Evolutionary conservation across 1,140 invertebrate species (phyloP), one percentile per base, ranked within the genome.

Genomic region (Uloborus diversus): DNA sequence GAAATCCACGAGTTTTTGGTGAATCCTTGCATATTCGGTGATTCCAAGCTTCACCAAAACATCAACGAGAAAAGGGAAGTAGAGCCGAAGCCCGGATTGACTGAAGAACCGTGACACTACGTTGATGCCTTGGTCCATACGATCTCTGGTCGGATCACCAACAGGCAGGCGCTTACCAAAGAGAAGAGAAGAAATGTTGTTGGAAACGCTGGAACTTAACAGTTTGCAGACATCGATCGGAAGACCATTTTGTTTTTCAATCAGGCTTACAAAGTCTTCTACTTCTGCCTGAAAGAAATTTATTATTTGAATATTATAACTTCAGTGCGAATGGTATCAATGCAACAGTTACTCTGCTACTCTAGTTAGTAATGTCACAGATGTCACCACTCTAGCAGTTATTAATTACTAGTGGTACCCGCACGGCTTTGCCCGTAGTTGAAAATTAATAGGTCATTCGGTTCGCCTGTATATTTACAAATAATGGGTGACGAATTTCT

Each of bases 201-300:
- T 82, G 33, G 68, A 56, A 2, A 82, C 47, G 35, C 76, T 80
- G 1, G 79, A 42, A 20, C 47, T 68, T 28, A 82, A 23, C 3
- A 68, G 20, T 20, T 59, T 49, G n/a, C 23, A 30, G 30, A 68
- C 13, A 14, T 82, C 69, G 30, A 66, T 27, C 0, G 79, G 32
- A 9, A 25, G 49, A 17, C 78, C 78, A 23, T 68, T 27, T 2
- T 57, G 27, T 9, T n/a, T 27, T 0, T 33, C 11, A 4, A 79
- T 23, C 5, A 23, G 2, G 20, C 30, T 69, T 0, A 79, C 28
- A 14, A 79, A 61, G 0, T 79, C 64, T 30, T 68, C 53, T 7
- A 69, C 64, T 69, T 79, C 76, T 17, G 14, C 27, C 64, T 81
- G 66, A 51, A 83, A n/a, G 81, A 25, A 17, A 28, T 32, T 32